Conservation (phyloP, 2,888 invertebrate genomes). For the Sabatieria punctata region DNA sequence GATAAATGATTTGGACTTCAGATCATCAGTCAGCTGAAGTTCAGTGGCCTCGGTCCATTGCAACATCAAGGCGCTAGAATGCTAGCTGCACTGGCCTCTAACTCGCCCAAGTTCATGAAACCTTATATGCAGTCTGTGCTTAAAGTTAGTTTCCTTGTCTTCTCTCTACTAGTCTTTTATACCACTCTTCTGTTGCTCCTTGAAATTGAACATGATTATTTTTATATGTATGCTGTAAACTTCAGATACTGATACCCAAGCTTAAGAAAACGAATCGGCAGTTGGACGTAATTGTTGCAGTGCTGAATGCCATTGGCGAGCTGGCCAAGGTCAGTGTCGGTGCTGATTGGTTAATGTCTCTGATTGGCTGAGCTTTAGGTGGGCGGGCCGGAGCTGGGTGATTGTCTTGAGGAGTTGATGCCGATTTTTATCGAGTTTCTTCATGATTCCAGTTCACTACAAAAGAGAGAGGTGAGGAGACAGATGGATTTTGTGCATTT, state of each 20-base stretch:
- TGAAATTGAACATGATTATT: no score
- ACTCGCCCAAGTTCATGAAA: conserved; percentile 75
- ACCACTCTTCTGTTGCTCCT: background rate
- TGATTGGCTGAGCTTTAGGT: no score
- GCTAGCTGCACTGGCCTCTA: conserved; percentile 79
- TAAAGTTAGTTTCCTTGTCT: conserved; percentile 41
- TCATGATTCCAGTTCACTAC: conserved; percentile 84
- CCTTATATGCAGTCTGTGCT: conserved; percentile 92
- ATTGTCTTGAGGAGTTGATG: conserved; percentile 73
- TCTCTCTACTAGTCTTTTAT: background rate
- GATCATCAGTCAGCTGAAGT: conserved; percentile 77
- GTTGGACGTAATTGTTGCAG: conserved; percentile 77
- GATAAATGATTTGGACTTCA: conserved; percentile 42
- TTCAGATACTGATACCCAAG: background rate
- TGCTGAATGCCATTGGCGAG: conserved; percentile 81
- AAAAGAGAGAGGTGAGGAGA: conserved; percentile 80
- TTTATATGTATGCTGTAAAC: background rate
- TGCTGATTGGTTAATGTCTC: no score
- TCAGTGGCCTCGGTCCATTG: conserved; percentile 86
- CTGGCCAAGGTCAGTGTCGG: no score
- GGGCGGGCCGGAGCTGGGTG: conserved; percentile 64
- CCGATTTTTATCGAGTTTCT: conserved; percentile 75
- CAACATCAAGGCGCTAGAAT: conserved; percentile 92
- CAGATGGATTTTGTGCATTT: no score
- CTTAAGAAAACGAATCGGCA: background rate